A percentile compares a stretch with the other conserved stretches of the same genome.
phyloP scores from a whole-genome alignment of 2,797 vertebrate genomes.

The Semotilus atromaculatus region DNA sequence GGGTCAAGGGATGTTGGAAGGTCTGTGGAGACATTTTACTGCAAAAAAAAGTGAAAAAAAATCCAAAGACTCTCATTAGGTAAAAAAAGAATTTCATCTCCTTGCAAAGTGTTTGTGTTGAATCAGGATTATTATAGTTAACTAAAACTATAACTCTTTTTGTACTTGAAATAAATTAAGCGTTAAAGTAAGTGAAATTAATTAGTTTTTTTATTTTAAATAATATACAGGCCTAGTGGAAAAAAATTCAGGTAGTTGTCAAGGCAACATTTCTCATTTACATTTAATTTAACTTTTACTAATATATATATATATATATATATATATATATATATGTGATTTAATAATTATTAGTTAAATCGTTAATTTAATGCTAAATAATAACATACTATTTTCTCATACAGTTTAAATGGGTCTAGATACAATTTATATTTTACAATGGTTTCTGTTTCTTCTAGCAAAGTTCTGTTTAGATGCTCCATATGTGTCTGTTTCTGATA shows the following conservation, averaged over 20 bases:
- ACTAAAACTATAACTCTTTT: background rate
- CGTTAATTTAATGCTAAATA: background rate
- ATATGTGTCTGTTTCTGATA: slow-evolving; percentile 34
- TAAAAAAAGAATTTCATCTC: background rate
- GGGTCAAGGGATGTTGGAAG: background rate
- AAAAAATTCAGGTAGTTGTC: background rate
- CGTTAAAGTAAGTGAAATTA: background rate
- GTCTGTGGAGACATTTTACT: background rate
- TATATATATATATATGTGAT: too few relatives aligned
- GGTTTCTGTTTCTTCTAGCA: slow-evolving; percentile 6
- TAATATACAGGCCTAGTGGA: too few relatives aligned
- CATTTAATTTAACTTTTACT: background rate
- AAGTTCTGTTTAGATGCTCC: background rate
- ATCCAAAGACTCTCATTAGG: background rate
- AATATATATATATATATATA: too few relatives aligned
- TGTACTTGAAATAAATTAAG: background rate
- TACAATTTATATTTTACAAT: too few relatives aligned
- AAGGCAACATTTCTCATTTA: background rate
- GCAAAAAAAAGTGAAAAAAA: background rate
- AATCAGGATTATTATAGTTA: background rate
- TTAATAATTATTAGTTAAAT: background rate
- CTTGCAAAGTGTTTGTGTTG: background rate
- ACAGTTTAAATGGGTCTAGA: background rate
- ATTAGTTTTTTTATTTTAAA: too few relatives aligned
- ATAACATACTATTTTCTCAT: background rate